Base-by-base conservation (phyloP, 2,113 vertebrate species). In the Myotis yumanensis region DNA sequence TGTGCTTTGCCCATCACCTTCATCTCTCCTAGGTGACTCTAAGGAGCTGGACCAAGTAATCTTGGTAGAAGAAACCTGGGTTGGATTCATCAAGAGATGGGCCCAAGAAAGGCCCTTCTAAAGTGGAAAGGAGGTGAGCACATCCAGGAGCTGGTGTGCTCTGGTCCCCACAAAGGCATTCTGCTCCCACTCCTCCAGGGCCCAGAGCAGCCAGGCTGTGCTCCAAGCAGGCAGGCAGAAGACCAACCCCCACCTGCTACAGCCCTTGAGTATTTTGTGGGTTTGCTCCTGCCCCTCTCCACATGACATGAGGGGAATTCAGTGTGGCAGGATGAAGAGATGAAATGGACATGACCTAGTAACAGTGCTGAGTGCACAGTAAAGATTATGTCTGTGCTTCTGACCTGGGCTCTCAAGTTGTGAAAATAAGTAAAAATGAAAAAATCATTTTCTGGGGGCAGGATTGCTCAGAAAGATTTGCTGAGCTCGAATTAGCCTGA, bases 211-310 rank as follows among this genome's bases (percentile, higher is more conserved):
- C 40, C 32, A 17, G 0, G 12, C 28, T 46, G 18, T 59, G 72
- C 11, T 46, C 35, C 2, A 17, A 0, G 11, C 32, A 48, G 64
- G 15, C 2, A 23, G 20, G 3, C 3, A 7, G 66, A 18, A 64
- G 5, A 64, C 30, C 30, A 0, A 22, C 0, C 1, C n/a, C 16
- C 2, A 11, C n/a, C 66, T 7, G 20, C 37, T 6, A 4, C 18
- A 28, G 71, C 62, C 57, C 10, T 6, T 62, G 20, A 40, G 40
- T 52, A 8, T 43, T 62, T 16, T n/a, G 15, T 57, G 62, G 64
- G 22, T 48, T 69, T 81, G 32, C 7, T 30, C 7, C 22, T n/a
- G 7, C 23, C 18, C 18, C 11, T 71, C 51, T 57, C n/a, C 37
- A 46, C n/a, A 3, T 0, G 40, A 17, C 18, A 15, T 0, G 4